A percentile compares a stretch with the other conserved stretches of the same genome.
phyloP scores from a whole-genome alignment of 1,140 invertebrate species.

The Rhopalosiphum padi region DNA sequence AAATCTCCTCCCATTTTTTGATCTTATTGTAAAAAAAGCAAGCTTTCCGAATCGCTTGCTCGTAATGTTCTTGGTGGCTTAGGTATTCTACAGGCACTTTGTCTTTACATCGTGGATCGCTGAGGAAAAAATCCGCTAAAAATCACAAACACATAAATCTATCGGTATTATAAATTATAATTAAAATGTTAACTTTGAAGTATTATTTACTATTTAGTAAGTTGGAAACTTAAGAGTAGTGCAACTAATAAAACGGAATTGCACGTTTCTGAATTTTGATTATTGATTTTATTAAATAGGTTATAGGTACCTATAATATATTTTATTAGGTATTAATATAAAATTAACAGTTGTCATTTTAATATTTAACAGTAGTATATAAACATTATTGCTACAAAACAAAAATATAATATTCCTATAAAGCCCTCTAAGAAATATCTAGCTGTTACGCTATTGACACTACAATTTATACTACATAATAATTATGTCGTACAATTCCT shows the following conservation, averaged over 20 bases:
- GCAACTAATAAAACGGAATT: background rate
- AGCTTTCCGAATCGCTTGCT: conserved; percentile 78
- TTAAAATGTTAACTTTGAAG: background rate
- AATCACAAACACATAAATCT: background rate
- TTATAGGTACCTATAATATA: too few species aligned
- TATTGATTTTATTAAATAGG: too few species aligned
- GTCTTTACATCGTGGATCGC: conserved; percentile 75
- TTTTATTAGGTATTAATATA: too few species aligned
- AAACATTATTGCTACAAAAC: background rate
- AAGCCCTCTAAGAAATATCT: background rate
- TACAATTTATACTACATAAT: too few species aligned
- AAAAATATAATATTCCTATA: background rate
- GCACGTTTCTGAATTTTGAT: too few species aligned
- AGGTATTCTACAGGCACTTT: conserved; percentile 77
- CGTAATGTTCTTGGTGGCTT: conserved; percentile 86
- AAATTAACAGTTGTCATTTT: background rate
- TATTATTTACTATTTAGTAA: background rate
- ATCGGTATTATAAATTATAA: background rate
- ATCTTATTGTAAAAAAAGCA: conserved; percentile 77
- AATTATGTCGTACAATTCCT: too few species aligned
- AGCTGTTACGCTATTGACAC: too few species aligned
- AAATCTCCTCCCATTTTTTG: conserved; percentile 64
- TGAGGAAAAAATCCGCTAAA: conserved; percentile 76
- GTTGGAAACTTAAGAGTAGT: background rate
- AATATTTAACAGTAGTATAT: background rate